A percentile compares a stretch with the other conserved stretches of the same genome.
Evolutionary conservation across 2,888 invertebrate species (phyloP).

Genomic region (Netelia melanura): DNA sequence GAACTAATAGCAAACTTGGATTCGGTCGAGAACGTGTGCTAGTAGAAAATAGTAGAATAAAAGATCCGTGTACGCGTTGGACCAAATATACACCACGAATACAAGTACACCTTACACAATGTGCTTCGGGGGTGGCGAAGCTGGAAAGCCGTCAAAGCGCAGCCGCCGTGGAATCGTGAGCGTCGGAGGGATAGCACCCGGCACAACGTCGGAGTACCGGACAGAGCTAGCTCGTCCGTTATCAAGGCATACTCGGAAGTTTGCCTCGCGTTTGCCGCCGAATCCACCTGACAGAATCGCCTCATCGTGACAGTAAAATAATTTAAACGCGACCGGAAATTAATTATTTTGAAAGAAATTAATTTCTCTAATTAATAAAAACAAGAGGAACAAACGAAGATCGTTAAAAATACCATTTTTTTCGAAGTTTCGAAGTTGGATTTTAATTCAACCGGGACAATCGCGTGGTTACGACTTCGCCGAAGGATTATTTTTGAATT

Average conservation of each 20-base stretch:
- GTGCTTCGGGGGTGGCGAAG: slow-evolving; percentile 65
- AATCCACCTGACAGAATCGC: slow-evolving; percentile 32
- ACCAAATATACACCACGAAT: not conserved
- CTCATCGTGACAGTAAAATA: not conserved
- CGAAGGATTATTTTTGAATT: too few species aligned
- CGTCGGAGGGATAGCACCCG: slow-evolving; percentile 80
- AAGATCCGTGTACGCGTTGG: not conserved
- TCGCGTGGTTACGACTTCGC: not conserved
- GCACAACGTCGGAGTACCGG: slow-evolving; percentile 81
- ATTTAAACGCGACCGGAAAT: not conserved
- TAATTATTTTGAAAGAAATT: too few species aligned
- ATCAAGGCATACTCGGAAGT: slow-evolving; percentile 60
- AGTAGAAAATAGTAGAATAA: not conserved
- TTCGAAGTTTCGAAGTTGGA: not conserved
- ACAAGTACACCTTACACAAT: slow-evolving; percentile 26
- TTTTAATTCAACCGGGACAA: not conserved
- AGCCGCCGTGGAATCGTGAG: slow-evolving; percentile 76
- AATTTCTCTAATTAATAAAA: not conserved
- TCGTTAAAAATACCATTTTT: not conserved
- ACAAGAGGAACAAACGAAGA: not conserved
- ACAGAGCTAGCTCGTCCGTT: slow-evolving; percentile 82
- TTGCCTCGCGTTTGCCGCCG: slow-evolving; percentile 17
- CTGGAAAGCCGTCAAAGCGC: slow-evolving; percentile 78
- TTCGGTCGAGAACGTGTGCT: not conserved
- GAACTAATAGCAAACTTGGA: too few species aligned